phyloP scores from a whole-genome alignment of 2,888 invertebrate genomes.

The Tenthredo livida region DNA sequence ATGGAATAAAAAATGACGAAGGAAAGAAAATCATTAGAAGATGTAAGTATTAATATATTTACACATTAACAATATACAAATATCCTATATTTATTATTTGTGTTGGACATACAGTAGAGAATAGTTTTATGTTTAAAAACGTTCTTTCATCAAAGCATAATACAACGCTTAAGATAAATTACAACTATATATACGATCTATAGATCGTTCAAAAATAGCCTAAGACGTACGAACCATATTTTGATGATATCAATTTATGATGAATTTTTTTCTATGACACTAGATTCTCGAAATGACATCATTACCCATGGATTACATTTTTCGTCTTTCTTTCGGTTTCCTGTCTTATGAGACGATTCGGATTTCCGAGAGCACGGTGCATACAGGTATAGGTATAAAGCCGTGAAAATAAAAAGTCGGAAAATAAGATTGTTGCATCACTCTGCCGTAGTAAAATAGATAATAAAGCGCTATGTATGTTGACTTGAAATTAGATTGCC shows the following conservation, averaged over 20 bases:
- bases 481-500: slow-evolving; percentile 31
- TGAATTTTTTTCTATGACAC: too few species aligned
- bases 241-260: neutral
- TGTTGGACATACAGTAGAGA: slow-evolving; percentile 1
- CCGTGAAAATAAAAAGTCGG: neutral
- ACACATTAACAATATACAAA: slow-evolving; percentile 42
- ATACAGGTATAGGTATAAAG: neutral
- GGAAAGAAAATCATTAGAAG: neutral
- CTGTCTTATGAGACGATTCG: neutral
- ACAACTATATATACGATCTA: neutral
- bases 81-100: slow-evolving; percentile 9
- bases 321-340: too few species aligned
- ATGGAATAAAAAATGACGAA: neutral
- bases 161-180: neutral
- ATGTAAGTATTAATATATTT: slow-evolving; percentile 41
- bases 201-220: neutral
- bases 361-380: neutral
- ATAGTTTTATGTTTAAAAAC: neutral
- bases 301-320: too few species aligned
- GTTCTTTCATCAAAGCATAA: neutral
- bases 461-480: slow-evolving; percentile 24
- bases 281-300: too few species aligned
- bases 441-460: neutral
- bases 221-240: neutral
- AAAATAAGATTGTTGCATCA: neutral